Conservation (phyloP, 2,888 invertebrate genomes). For the Netelia inedita region DNA sequence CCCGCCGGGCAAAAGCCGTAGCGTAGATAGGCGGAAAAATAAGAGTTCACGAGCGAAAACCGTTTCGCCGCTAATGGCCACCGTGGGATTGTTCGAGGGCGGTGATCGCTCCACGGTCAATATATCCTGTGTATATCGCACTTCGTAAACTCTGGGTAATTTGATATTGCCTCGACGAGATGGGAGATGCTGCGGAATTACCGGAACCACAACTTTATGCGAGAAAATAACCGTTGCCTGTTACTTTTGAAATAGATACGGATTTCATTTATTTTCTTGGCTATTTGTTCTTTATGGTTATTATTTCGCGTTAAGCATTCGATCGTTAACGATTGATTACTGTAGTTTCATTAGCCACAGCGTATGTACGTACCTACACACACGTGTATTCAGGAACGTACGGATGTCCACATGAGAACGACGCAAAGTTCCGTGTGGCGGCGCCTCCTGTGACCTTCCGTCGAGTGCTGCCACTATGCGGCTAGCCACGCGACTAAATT, state of each 20-base stretch:
- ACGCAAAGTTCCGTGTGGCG: too few relatives aligned
- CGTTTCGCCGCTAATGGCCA: constrained; percentile 28
- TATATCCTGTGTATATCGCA: constrained; percentile 11
- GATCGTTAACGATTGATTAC: neutral
- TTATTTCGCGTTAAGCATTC: neutral
- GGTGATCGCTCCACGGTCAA: neutral
- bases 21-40: neutral
- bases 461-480: too few relatives aligned
- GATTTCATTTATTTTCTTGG: neutral
- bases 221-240: neutral
- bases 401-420: too few relatives aligned
- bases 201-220: neutral
- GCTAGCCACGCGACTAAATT: too few relatives aligned
- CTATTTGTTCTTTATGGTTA: neutral
- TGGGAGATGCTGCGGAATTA: neutral
- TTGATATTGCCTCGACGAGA: neutral
- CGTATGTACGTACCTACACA: too few relatives aligned
- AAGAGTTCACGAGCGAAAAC: constrained; percentile 18
- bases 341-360: too few relatives aligned
- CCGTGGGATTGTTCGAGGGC: constrained; percentile 25
- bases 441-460: too few relatives aligned
- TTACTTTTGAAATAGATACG: neutral
- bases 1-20: neutral
- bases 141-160: neutral
- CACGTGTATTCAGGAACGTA: too few relatives aligned